Evolutionary conservation across 2,888 invertebrate genomes (phyloP), one percentile per base, ranked within the genome.

Genomic region (Electrophaes corylata): DNA sequence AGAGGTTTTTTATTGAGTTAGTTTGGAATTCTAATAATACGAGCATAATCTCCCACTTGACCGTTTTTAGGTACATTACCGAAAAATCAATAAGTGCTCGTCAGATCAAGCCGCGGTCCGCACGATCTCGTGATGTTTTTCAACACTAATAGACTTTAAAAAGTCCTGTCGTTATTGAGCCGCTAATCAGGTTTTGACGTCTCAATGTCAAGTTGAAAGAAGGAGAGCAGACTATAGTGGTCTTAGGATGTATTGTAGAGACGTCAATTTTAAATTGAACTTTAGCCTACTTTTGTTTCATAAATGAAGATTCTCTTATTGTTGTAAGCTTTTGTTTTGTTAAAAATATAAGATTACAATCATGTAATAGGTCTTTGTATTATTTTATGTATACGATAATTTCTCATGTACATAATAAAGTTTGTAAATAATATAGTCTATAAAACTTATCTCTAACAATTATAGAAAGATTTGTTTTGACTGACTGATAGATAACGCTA

Each of bases 61-160:
- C 62, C 57, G 53, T 50, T 52, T 50, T 60, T 39, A n/a, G n/a
- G 49, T 33, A 48, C 26, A 57, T 66, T 64, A 62, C 64, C 57
- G 49, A 67, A 68, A 37, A 69, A 67, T 67, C 68, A 69, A 72
- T 69, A 65, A 67, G 60, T 62, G 57, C 58, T 44, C 19, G 48
- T 65, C 70, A 29, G 26, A 10, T 10, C 26, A 62, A 18, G 31
- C 63, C 33, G 23, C n/a, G 57, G 26, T 2, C 26, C 26, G 16
- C 71, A 73, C 72, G 71, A 71, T 49, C 43, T 73, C 73, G 73
- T 73, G 73, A 71, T 55, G 59, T 57, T 56, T 63, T 60, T 57
- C 53, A 62, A 46, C 57, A 63, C 58, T 65, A 65, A 64, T 65
- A 65, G 61, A 66, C 56, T 49, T 47, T 46, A 43, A 43, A 31